Base-by-base conservation (phyloP, 2,888 invertebrate genomes). In the Tipula confusa region DNA sequence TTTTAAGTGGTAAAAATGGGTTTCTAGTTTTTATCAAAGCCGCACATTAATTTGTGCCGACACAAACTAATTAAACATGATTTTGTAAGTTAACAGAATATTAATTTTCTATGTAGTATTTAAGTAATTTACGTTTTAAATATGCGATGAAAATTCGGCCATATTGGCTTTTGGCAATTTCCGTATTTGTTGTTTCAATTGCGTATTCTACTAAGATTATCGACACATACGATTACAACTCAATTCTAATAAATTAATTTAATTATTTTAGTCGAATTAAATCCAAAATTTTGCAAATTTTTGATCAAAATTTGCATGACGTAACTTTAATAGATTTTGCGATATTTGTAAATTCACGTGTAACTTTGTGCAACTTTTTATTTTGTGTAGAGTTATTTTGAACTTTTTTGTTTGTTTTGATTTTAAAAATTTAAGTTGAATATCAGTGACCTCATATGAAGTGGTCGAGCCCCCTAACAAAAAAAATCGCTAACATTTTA, bases 21-120 rank as follows among this genome's bases (percentile, higher is more conserved):
- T 92, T 92, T 92, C 92, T 95, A 95, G 93, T 92, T n/a, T 83
- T 64, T 83, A 33, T 29, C 29, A 29, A 33, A 43, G 15, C 28
- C 91, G 93, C 93, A 93, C 93, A 93, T 93, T 92, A 91, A 90
- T 91, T 94, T 94, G 94, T 94, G 94, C 94, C 91, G 85, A 90
- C 89, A 80, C 31, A 83, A 82, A 82, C 82, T 82, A 82, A 82
- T 33, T 33, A 33, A 82, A 33, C 3, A 82, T 82, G 82, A 82
- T 82, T 31, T 82, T 33, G 82, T 82, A 82, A 82, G 82, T 82
- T n/a, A n/a, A 80, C 24, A 3, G 28, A 4, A 80, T 15, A 11
- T 64, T 18, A 1, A 2, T 6, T 29, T 80, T 29, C 0, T 80
- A 2, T n/a, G n/a, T n/a, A n/a, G n/a, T n/a, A n/a, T n/a, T n/a